Percentiles rank a stretch among this genome's conserved stretches.
Conservation (phyloP, 2,113 vertebrate species). For the Ailurus styani region DNA sequence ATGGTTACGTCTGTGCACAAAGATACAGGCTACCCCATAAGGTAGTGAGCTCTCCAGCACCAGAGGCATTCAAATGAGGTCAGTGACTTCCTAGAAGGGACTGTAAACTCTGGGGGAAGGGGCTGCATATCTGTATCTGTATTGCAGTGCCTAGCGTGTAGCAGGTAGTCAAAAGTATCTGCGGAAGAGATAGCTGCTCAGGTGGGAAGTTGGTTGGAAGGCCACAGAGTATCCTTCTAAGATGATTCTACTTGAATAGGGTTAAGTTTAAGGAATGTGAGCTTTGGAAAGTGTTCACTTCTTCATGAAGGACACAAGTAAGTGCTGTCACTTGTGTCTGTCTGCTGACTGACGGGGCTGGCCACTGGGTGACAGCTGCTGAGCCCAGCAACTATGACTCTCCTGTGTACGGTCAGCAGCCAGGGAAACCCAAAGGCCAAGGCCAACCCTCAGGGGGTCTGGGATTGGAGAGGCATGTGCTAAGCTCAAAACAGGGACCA, state of each 20-base stretch:
- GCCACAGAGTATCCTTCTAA: not conserved
- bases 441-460: not conserved
- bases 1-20: not conserved
- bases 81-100: not conserved
- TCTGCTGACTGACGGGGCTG: too few relatives aligned
- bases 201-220: not conserved
- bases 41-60: not conserved
- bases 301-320: not conserved
- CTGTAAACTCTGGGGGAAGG: not conserved
- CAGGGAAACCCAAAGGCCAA: not conserved
- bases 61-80: not conserved
- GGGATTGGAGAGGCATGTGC: not conserved
- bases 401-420: not conserved
- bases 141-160: not conserved
- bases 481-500: not conserved
- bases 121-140: not conserved
- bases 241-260: not conserved
- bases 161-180: not conserved
- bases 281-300: not conserved
- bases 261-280: not conserved
- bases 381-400: not conserved
- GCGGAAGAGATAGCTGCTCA: not conserved
- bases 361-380: rapidly evolving
- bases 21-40: not conserved
- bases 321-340: too few relatives aligned